Base-by-base conservation (phyloP, 2,888 invertebrate genomes). In the Herminia tarsipennalis region DNA sequence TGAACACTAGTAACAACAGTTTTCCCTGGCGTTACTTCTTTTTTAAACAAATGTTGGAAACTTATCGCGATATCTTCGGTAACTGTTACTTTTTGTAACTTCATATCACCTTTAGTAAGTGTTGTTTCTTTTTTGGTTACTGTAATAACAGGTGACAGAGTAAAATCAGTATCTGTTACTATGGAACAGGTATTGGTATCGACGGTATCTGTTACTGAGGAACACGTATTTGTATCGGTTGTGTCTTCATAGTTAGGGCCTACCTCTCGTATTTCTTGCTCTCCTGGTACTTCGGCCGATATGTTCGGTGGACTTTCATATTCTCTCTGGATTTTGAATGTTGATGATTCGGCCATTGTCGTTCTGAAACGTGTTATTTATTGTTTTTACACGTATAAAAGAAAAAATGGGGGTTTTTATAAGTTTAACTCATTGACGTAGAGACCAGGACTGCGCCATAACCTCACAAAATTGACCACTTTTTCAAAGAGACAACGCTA, bases 31-130 rank as follows among this genome's bases (percentile, higher is more conserved):
- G 58, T 42, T 0, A 73, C 76, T 28, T 83, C 70, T 39, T 86
- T 86, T 60, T 81, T 88, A 60, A 88, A 86, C 66, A 89, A 68
- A 70, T 90, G 83, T 50, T 83, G 77, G 48, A 74, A 86, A 56
- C 81, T 86, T 49, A 88, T 77, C 59, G 88, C 76, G 0, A 89
- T 72, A 9, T 89, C 81, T 47, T 90, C 90, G 0, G 81, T 78
- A 0, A 88, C 85, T 0, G 82, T 73, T 0, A 89, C 67, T 58
- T 86, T 88, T 33, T 88, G 86, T 0, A 83, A 54, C 37, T 81
- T 88, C 47, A 85, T 5, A 24, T 83, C 86, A 0, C 81, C 85
- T 51, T 88, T 90, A 0, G 77, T 80, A 1, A 80, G 72, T 0
- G 76, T 70, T 0, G 79, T 64, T 56, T 90, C 89, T 1, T 82